These are phyloP conservation scores for Cheumatopsyche charites DNA, from an alignment of 1,140 invertebrate genomes.

Conservation along the genomic window DNA sequence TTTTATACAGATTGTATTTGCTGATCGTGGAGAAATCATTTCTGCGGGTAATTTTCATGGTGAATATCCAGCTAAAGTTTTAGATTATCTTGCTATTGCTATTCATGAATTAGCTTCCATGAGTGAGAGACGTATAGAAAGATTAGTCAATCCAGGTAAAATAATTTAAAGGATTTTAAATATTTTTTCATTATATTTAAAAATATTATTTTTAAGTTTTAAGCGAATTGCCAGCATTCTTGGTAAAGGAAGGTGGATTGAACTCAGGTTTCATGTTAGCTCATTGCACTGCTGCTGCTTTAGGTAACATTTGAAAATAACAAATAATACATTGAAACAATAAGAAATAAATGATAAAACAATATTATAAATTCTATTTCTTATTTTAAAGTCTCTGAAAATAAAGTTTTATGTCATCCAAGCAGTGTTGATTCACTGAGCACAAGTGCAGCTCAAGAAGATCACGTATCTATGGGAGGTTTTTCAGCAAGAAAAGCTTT, in stretches of 20 bases:
- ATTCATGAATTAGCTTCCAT: constrained; percentile 76
- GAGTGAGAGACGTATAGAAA: constrained; percentile 73
- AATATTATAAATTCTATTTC: background rate
- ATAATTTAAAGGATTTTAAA: background rate
- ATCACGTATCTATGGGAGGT: constrained; percentile 80
- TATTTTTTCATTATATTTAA: constrained; percentile 2
- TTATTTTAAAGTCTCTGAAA: constrained; percentile 67
- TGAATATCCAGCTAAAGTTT: constrained; percentile 77
- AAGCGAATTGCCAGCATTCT: constrained; percentile 73
- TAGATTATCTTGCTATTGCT: constrained; percentile 77
- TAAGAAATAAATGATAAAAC: constrained; percentile 2
- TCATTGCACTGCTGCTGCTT: constrained; percentile 74
- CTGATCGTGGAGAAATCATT: constrained; percentile 72
- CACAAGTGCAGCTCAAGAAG: constrained; percentile 78
- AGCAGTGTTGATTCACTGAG: constrained; percentile 74
- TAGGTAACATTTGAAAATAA: constrained; percentile 57
- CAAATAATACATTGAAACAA: background rate
- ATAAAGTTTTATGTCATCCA: constrained; percentile 78
- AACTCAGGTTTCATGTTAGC: constrained; percentile 82
- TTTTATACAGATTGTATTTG: constrained; percentile 72
- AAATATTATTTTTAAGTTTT: constrained; percentile 57
- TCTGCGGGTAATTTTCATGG: constrained; percentile 77
- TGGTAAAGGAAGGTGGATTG: constrained; percentile 73
- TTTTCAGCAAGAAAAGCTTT: constrained; percentile 73
- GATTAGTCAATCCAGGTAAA: constrained; percentile 73